Conservation (phyloP, 2,797 vertebrate species). For the Darevskia nairensis region DNA sequence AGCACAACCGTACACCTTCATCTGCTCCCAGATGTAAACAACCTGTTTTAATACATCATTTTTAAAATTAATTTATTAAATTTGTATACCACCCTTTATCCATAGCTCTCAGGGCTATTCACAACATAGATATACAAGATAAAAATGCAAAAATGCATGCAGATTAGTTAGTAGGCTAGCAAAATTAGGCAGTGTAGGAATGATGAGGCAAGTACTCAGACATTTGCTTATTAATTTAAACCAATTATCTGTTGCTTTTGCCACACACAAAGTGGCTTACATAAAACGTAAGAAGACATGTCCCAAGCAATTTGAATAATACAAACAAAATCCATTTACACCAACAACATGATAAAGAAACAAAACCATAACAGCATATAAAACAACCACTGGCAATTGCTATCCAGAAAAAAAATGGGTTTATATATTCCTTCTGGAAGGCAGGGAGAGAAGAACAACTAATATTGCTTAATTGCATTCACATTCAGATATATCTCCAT, state of each 20-base stretch:
- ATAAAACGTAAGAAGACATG: background rate
- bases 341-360: background rate
- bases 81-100: too few species aligned
- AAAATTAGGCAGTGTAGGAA: background rate
- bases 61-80: too few species aligned
- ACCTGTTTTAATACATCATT: too few species aligned
- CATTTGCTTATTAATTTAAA: background rate
- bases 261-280: background rate
- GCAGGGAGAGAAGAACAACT: background rate
- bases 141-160: background rate
- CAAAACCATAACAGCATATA: background rate
- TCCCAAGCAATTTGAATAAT: background rate
- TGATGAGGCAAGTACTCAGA: background rate
- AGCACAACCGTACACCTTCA: too few species aligned
- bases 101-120: too few species aligned
- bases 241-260: background rate
- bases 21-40: too few species aligned
- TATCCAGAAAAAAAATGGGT: background rate
- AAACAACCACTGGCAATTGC: background rate
- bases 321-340: background rate
- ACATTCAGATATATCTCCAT: background rate
- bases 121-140: too few species aligned
- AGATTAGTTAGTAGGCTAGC: background rate
- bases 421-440: background rate
- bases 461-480: background rate